Evolutionary conservation across 2,888 invertebrate species (phyloP).

Genomic region (Lasioglossum marginatum): DNA sequence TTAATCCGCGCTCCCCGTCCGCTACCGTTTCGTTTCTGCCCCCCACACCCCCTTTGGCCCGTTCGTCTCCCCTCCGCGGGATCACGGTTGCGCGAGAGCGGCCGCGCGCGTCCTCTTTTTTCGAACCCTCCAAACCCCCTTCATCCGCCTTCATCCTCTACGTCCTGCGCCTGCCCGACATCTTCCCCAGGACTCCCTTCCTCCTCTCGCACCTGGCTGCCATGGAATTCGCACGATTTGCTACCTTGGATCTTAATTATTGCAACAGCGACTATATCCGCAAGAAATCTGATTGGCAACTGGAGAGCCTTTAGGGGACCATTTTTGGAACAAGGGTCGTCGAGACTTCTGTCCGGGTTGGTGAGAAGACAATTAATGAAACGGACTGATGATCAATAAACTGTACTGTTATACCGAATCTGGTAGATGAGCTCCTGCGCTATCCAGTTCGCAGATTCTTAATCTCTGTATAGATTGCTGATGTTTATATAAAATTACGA

Average conservation of each 20-base stretch:
- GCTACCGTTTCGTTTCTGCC: slow-evolving; percentile 79
- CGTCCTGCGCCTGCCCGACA: not conserved
- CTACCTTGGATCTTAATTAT: not conserved
- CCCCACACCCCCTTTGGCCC: slow-evolving; percentile 29
- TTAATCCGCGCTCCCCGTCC: slow-evolving; percentile 82
- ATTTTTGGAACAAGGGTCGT: not conserved
- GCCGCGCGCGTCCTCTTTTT: slow-evolving; percentile 28
- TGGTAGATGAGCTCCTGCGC: too few relatives aligned
- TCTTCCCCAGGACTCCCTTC: not conserved
- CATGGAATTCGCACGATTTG: not conserved
- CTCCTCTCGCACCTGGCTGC: not conserved
- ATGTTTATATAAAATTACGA: not conserved
- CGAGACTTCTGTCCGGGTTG: not conserved
- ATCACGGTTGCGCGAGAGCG: slow-evolving; percentile 9
- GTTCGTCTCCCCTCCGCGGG: not conserved
- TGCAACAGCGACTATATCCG: not conserved
- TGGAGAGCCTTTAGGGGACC: not conserved
- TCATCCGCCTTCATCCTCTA: not conserved
- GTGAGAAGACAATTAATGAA: not conserved
- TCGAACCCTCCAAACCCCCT: not conserved
- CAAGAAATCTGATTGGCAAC: not conserved
- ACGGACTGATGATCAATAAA: not conserved
- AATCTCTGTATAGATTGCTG: not conserved
- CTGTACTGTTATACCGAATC: not conserved
- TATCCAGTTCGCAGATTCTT: not conserved